Evolutionary conservation across 2,113 vertebrate species (phyloP), one percentile per base, ranked within the genome.

Genomic region (Drymodes brunneopygia): DNA sequence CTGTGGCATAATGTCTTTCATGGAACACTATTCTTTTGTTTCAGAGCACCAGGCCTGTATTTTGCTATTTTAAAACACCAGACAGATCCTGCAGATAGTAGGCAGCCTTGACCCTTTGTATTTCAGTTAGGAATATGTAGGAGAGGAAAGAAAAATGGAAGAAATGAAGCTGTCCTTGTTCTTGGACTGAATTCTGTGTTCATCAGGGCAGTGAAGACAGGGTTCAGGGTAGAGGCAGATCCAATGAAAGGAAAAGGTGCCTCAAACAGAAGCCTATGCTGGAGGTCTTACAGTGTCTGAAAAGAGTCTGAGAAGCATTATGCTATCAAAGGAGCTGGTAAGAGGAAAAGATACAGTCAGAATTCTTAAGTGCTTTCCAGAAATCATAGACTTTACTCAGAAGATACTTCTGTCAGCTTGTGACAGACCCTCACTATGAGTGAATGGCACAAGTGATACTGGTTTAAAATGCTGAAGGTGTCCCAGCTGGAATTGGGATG

Each of bases 81-180:
- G 60, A 74, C 23, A 15, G 45, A 47, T 57, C 82, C 91, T 92
- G 64, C 22, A 42, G 83, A 29, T 65, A 92, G 90, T 72, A 86
- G 86, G 89, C 94, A 88, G 86, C 51, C 84, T 95, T 96, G 81
- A 91, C 86, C 81, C 50, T 97, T 86, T 60, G 35, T 94, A 67
- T 93, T 81, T 91, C 56, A 53, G 80, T 95, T 91, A 92, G 66
- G 62, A 78, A 24, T 67, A 36, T 65, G 62, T 83, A 66, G 90
- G 92, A 92, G 47, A 57, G 44, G 88, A 88, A 91, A 90, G 69
- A 73, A 67, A 85, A 80, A 81, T 24, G 80, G 51, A 91, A 70
- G 45, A 90, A 96, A 64, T 51, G 9, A 27, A 86, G 33, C 29
- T 16, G 17, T 65, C 35, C 50, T 73, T 58, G 31, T 38, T 74